Evolutionary conservation across 2,113 vertebrate genomes (phyloP).

Genomic region (Lagopus muta): DNA sequence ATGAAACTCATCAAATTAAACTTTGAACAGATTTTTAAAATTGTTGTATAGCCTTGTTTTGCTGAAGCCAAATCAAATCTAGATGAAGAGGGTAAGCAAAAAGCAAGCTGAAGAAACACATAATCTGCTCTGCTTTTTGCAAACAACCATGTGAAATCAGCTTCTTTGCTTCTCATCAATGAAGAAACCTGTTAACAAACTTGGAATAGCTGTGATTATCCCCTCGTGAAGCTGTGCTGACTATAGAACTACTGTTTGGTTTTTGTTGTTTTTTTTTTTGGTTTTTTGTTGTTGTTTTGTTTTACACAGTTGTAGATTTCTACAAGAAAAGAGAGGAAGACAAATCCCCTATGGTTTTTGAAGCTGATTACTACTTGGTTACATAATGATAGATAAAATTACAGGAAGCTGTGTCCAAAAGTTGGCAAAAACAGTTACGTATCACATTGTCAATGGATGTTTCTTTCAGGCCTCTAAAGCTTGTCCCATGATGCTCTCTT

Average conservation of each 20-base stretch:
- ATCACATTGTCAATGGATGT: background rate
- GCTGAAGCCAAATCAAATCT: background rate
- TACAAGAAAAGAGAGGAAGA: background rate
- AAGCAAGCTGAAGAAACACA: background rate
- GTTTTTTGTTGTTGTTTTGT: background rate
- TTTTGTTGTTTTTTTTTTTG: background rate
- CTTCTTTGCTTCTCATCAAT: background rate
- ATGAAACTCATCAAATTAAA: background rate
- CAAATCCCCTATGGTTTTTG: background rate
- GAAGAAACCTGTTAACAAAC: background rate
- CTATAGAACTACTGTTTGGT: background rate
- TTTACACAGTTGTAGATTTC: background rate
- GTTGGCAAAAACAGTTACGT: background rate
- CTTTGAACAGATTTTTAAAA: background rate
- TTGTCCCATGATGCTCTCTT: background rate
- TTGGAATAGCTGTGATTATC: background rate
- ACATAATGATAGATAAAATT: constrained; percentile 16
- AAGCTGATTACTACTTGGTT: background rate
- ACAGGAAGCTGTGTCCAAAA: constrained; percentile 5
- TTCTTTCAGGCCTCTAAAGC: background rate
- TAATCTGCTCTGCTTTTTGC: background rate
- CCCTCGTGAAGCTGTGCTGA: background rate
- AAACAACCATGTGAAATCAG: background rate
- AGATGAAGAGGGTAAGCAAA: background rate
- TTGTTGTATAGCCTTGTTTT: background rate